phyloP scores from a whole-genome alignment of 2,113 vertebrate genomes.

The Nanorana parkeri region DNA sequence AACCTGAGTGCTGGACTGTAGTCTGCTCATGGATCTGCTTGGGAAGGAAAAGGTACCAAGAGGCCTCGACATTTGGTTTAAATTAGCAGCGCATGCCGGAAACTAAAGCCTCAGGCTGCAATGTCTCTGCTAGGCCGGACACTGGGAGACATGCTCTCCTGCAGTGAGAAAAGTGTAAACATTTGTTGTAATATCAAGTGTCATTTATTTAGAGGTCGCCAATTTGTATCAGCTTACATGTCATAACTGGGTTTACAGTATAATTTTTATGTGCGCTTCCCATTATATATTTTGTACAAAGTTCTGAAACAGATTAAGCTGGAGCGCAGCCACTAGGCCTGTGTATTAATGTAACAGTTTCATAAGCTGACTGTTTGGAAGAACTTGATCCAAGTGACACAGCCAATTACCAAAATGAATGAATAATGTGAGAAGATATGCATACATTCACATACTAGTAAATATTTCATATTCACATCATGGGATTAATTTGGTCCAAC shows the following conservation, averaged over 20 bases:
- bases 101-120: constrained; percentile 10
- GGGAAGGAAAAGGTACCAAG: constrained; percentile 44
- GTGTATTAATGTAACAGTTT: too few species aligned
- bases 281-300: background rate
- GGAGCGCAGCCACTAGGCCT: too few species aligned
- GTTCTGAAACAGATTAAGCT: background rate
- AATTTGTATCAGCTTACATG: constrained; percentile 6
- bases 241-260: background rate
- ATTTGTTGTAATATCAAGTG: constrained; percentile 15
- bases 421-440: too few species aligned
- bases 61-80: constrained; percentile 53
- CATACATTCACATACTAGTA: too few species aligned
- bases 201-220: background rate
- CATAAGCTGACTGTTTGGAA: too few species aligned
- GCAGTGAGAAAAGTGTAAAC: constrained; percentile 20
- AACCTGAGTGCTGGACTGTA: constrained; percentile 47
- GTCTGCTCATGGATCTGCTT: constrained; percentile 42
- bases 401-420: too few species aligned
- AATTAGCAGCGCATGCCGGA: constrained; percentile 46
- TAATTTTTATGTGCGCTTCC: background rate
- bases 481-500: too few species aligned
- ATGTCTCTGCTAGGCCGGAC: constrained; percentile 29
- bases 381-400: too few species aligned
- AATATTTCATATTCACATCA: too few species aligned
- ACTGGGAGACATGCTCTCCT: background rate